Conservation (phyloP, 2,113 vertebrate genomes). For the Lycocorax pyrrhopterus region DNA sequence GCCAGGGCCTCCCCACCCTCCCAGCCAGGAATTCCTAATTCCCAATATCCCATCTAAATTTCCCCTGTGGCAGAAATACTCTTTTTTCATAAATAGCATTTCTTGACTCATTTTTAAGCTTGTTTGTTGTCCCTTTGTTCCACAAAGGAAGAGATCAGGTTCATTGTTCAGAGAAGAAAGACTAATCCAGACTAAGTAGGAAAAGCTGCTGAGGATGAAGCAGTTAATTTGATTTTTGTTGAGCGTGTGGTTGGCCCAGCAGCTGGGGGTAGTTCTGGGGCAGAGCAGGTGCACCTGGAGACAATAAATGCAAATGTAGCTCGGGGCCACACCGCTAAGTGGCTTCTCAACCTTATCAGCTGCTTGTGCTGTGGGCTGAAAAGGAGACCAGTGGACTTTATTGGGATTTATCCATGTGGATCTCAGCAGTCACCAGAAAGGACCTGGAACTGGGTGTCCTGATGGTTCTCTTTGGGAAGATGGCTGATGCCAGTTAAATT, state of each 20-base stretch:
- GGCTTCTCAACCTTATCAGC: background rate
- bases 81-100: background rate
- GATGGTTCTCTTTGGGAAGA: background rate
- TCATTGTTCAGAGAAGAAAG: background rate
- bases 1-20: background rate
- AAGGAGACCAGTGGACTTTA: background rate
- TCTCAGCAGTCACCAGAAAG: background rate
- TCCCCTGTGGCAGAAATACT: background rate
- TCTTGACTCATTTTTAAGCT: background rate
- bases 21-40: background rate
- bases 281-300: background rate
- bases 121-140: background rate
- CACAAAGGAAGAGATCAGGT: no score
- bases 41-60: background rate
- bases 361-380: background rate
- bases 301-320: background rate
- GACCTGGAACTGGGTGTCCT: rapidly evolving
- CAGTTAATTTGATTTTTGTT: background rate
- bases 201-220: background rate
- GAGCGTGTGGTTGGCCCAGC: background rate
- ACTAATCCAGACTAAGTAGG: background rate
- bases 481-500: background rate
- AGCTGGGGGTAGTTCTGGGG: background rate
- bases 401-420: background rate
- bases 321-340: background rate